Evolutionary conservation across 2,888 invertebrate species (phyloP), one percentile per base, ranked within the genome.

Genomic region (Hypomecis punctinalis): DNA sequence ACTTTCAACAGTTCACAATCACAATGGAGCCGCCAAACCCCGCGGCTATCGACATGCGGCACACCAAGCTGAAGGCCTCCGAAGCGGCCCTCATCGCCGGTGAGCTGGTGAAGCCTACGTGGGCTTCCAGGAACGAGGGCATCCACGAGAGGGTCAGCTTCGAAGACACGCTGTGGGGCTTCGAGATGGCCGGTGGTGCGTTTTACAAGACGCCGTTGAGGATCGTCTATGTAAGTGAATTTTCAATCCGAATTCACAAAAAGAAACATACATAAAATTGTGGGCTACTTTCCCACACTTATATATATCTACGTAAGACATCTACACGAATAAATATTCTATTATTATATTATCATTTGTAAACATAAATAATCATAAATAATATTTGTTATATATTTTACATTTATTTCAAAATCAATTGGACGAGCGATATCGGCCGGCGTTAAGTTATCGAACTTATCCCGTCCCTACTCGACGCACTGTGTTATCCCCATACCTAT

Each of bases 111-210:
- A 90, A 90, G 67, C 90, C 91, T 0, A 72, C 78, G 5, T 91
- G 90, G 91, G 79, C 90, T 72, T 90, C 90, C 67, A 78, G 73
- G 66, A 91, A 91, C 64, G 91, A 90, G 73, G 90, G 90, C 53
- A 89, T 91, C 72, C 90, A 91, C 70, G 91, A 91, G 75, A 81
- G 89, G 52, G 81, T 91, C 78, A 90, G 86, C 82, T 91, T 91
- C 42, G 90, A 89, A 61, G 91, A 91, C 73, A 75, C 85, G 53
- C 86, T 90, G 40, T 91, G 91, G 90, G 91, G 90, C 23, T 91
- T 91, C 61, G 86, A 90, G 43, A 75, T 91, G n/a, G 90, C 89
- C n/a, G 91, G 91, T 1, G 90, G 91, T 0, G 61, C 78, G 1
- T 88, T 74, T 65, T 91, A 90, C 61, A 83, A 86, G 45, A 89